Percentiles rank a stretch among this genome's conserved stretches.
These are phyloP conservation scores for Buphagus erythrorhynchus DNA, from an alignment of 2,797 vertebrate genomes.

Conservation along the genomic window DNA sequence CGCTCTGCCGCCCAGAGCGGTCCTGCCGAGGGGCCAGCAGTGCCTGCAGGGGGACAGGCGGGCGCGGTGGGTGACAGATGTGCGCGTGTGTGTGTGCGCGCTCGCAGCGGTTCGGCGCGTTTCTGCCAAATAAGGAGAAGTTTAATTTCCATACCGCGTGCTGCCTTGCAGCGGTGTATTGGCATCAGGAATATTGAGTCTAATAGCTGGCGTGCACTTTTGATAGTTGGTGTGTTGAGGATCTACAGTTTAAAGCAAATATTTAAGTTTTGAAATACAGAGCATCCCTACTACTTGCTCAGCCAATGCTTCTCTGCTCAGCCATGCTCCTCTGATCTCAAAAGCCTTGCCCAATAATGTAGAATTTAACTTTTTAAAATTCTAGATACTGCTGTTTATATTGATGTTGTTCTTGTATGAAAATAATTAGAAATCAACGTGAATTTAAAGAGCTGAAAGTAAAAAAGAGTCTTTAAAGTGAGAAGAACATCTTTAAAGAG, in stretches of 20 bases:
- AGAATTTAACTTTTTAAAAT: not conserved
- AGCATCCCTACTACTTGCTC: not conserved
- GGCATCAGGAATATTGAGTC: not conserved
- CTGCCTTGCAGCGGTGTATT: rapidly evolving
- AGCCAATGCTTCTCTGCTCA: too few species aligned
- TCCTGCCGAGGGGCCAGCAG: not conserved
- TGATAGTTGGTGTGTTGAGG: not conserved
- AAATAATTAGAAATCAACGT: not conserved
- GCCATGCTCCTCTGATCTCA: not conserved
- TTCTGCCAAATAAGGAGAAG: not conserved
- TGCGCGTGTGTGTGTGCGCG: rapidly evolving
- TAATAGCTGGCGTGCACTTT: not conserved
- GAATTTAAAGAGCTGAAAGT: not conserved
- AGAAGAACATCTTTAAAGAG: not conserved
- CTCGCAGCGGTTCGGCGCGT: not conserved
- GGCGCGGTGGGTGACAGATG: not conserved
- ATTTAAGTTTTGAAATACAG: not conserved
- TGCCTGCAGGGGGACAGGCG: rapidly evolving
- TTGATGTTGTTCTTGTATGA: not conserved
- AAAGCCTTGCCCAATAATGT: not conserved
- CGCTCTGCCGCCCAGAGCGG: not conserved
- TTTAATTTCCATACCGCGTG: rapidly evolving
- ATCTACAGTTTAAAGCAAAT: not conserved
- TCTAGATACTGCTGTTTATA: not conserved
- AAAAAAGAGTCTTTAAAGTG: not conserved